Conservation (phyloP, 2,797 vertebrate species). For the Cichlasoma orientale region DNA sequence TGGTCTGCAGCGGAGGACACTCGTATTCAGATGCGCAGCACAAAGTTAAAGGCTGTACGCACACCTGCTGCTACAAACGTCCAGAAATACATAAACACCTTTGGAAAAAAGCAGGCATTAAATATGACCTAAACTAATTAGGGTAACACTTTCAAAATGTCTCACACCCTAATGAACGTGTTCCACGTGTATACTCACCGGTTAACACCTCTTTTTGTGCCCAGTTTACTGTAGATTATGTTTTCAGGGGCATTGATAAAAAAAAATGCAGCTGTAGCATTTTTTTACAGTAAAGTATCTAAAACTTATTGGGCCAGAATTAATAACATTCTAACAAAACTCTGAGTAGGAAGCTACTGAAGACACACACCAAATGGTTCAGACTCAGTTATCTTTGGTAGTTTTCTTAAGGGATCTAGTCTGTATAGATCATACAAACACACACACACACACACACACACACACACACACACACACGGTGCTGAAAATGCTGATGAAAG, state of each 20-base stretch:
- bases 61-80: slow-evolving; percentile 22
- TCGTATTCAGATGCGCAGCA: background rate
- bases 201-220: background rate
- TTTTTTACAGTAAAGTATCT: background rate
- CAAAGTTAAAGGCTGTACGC: background rate
- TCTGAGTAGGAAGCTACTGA: background rate
- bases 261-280: background rate
- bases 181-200: background rate
- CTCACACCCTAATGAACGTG: slow-evolving; percentile 11
- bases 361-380: background rate
- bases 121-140: background rate
- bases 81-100: slow-evolving; percentile 18
- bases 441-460: background rate
- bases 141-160: slow-evolving; percentile 2
- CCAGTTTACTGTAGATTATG: background rate
- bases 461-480: background rate
- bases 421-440: background rate
- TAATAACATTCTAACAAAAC: background rate
- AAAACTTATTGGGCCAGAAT: background rate
- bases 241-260: background rate
- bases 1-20: slow-evolving; percentile 30
- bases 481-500: no score
- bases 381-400: background rate
- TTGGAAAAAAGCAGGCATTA: background rate
- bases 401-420: background rate